A percentile compares a stretch with the other conserved stretches of the same genome.
phyloP scores from a whole-genome alignment of 2,113 vertebrate genomes.

The Labrus mixtus region DNA sequence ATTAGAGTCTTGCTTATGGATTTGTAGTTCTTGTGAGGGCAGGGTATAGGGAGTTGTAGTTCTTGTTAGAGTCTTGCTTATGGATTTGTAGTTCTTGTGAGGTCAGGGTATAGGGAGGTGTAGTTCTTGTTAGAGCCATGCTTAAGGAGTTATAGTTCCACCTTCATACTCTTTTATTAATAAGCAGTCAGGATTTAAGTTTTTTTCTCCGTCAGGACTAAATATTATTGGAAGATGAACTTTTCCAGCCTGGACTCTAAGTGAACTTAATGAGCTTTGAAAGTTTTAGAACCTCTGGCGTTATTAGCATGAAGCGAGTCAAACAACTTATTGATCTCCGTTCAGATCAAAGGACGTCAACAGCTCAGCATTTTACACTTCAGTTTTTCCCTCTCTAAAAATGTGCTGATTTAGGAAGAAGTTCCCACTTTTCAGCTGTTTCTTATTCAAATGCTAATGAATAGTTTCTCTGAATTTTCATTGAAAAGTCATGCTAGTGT shows the following conservation, averaged over 20 bases:
- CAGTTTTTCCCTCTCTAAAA: not conserved
- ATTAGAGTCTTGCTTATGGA: too few species aligned
- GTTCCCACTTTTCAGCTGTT: conserved; percentile 26
- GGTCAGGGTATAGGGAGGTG: too few species aligned
- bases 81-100: too few species aligned
- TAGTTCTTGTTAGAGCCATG: too few species aligned
- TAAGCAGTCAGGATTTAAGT: too few species aligned
- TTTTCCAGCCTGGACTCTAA: not conserved
- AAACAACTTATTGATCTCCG: conserved; percentile 26
- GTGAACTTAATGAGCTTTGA: conserved; percentile 12
- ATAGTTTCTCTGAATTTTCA: not conserved
- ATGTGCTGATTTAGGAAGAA: conserved; percentile 54
- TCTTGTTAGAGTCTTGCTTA: too few species aligned
- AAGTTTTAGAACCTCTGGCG: conserved; percentile 14
- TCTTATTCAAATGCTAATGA: conserved; percentile 12
- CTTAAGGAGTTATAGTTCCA: too few species aligned
- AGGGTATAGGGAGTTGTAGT: too few species aligned
- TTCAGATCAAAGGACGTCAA: conserved; percentile 39
- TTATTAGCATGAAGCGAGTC: not conserved
- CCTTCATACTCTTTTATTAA: too few species aligned
- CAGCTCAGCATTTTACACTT: conserved; percentile 46
- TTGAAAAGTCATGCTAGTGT: not conserved
- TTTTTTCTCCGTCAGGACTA: not conserved
- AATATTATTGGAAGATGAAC: not conserved
- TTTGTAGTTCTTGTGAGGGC: too few species aligned